Base-by-base conservation (phyloP, 1,140 invertebrate species). In the Diabrotica virgifera region DNA sequence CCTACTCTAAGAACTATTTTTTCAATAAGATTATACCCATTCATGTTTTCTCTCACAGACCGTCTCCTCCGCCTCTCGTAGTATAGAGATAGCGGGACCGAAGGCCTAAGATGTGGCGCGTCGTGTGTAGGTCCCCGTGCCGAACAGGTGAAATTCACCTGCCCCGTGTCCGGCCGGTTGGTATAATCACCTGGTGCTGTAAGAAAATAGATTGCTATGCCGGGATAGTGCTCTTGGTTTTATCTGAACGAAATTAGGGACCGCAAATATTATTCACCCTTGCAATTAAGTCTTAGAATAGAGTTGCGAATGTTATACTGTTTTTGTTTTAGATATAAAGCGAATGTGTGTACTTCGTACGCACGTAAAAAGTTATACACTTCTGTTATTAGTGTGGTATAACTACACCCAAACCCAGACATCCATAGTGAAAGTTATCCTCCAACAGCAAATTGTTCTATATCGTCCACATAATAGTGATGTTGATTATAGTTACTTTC, bases 111-210 rank as follows among this genome's bases (percentile, higher is more conserved):
- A n/a, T 54, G 52, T 4, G 8, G 9, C 3, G 8, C 24, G 63
- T 50, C 57, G 58, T 11, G 55, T 57, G 55, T 24, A 10, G 24
- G 50, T 36, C 59, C 59, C 59, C 59, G 59, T 60, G 59, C 59
- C 59, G 40, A 60, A 52, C 59, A 60, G 59, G 59, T 60, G 59
- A 51, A 60, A 51, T 51, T 60, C 59, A 60, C 59, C 59, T 60
- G 59, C 36, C 59, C 24, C 53, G 53, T 55, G 13, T 14, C 13
- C 53, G 13, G 40, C n/a, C 12, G 36, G 36, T 36, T 57, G 10
- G 24, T 50, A 14, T 60, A 60, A 60, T 60, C 59, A 60, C 59
- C 59, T 50, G 59, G 59, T 60, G 59, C 36, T 60, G 52, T 46
- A 24, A 46, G 40, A 46, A 60, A 60, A 60, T 60, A 60, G 59